These are phyloP conservation scores for Keiferia lycopersicella DNA, from an alignment of 2,888 invertebrate species.

Conservation along the genomic window DNA sequence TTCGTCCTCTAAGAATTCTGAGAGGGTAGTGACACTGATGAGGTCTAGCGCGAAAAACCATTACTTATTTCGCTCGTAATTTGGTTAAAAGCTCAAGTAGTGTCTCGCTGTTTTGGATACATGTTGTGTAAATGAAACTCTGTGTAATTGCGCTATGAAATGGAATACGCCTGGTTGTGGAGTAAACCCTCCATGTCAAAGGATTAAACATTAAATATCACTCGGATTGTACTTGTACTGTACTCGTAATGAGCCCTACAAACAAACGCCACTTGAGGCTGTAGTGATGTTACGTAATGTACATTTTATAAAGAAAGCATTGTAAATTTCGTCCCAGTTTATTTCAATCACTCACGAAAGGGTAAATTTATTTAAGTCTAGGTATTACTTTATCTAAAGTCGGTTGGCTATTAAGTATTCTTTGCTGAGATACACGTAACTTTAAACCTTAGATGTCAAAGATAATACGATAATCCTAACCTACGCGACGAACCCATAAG, in stretches of 20 bases:
- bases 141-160: not conserved
- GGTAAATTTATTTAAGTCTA: no score
- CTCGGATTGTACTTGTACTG: conserved; percentile 17
- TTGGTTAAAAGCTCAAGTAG: conserved; percentile 16
- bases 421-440: no score
- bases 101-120: conserved; percentile 2
- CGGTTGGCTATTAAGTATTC: no score
- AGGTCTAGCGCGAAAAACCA: not conserved
- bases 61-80: conserved; percentile 13
- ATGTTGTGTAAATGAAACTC: conserved; percentile 8
- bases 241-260: conserved; percentile 24
- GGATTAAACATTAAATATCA: conserved; percentile 23
- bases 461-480: no score
- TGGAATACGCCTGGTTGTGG: not conserved
- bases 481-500: no score
- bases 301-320: no score
- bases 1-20: not conserved
- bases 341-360: no score
- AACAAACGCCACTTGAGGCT: conserved; percentile 28
- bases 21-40: conserved; percentile 2
- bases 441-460: no score
- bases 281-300: conserved; percentile 21
- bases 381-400: no score
- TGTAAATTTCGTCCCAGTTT: not conserved
- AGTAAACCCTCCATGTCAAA: conserved; percentile 22